Base-by-base conservation (phyloP, 2,797 vertebrate genomes). In the Sebastes matsubarae region DNA sequence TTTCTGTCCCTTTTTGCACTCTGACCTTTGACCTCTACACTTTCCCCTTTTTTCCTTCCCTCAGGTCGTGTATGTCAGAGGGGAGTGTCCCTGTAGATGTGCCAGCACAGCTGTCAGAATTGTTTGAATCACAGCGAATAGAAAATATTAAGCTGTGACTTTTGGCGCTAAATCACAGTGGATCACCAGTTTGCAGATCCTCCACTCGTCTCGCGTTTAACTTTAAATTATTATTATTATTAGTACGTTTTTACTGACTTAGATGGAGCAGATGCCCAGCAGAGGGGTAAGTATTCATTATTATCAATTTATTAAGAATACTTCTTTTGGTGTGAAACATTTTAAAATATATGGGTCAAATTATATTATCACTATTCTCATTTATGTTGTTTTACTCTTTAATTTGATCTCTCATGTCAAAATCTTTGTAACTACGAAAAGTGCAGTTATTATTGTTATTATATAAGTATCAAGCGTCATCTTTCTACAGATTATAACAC, bases 201-300 rank as follows among this genome's bases (percentile, higher is more conserved):
- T 29, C 16, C 6, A 1, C 27, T 65, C 5, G 20, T 36, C 20
- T 68, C 14, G 1, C 13, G 11, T 38, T 14, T 32, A 24, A 60
- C 16, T 52, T 34, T 16, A 24, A n/a, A 18, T 27, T 25, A 11
- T 52, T 18, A 22, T 29, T 58, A 29, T 36, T 25, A 16, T 8
- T 27, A 22, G 2, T 57, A 14, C 1, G 4, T 36, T 50, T 57
- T 9, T n/a, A 13, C 3, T 63, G 58, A 25, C 46, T 68, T 4
- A 18, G 50, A 85, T 74, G 72, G 64, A 77, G 38, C 52, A 13
- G 67, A 74, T 32, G 25, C 6, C 7, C 30, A 2, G 30, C 76
- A 77, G 14, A 68, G 58, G 6, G 66, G 86, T 88, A 25, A 75
- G 77, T 30, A 18, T 10, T n/a, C 8, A 68, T 68, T 50, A 7